phyloP scores from a whole-genome alignment of 2,797 vertebrate genomes.

The Alauda arvensis region DNA sequence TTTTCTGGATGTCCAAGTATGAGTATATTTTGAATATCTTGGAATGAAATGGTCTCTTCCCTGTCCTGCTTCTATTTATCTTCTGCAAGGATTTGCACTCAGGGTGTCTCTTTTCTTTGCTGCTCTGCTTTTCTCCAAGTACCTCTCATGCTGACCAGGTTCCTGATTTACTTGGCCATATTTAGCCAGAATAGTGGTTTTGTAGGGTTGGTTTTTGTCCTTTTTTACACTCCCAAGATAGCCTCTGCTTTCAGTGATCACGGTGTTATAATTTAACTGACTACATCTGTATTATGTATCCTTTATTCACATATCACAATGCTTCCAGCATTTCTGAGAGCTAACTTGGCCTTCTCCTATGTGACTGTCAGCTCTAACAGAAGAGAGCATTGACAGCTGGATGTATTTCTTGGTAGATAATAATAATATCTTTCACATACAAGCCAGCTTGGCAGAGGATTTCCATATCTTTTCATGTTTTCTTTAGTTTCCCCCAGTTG shows the following conservation, averaged over 20 bases:
- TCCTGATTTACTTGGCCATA: background rate
- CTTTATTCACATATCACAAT: background rate
- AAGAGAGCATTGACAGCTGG: background rate
- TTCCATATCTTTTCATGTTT: slow-evolving; percentile 31
- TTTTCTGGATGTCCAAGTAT: background rate
- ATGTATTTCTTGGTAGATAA: slow-evolving; percentile 4
- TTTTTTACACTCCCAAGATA: background rate
- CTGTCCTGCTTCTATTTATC: background rate
- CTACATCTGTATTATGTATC: background rate
- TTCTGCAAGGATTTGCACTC: background rate
- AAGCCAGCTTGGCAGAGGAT: background rate
- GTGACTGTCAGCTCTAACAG: background rate
- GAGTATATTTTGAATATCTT: background rate
- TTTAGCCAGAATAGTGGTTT: background rate
- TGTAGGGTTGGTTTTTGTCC: background rate
- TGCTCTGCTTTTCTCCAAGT: background rate
- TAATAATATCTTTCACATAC: background rate
- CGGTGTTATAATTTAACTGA: background rate
- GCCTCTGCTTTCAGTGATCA: background rate
- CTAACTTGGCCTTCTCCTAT: background rate
- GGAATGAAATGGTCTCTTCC: background rate
- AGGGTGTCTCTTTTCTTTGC: background rate
- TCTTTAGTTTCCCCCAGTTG: slow-evolving; percentile 1
- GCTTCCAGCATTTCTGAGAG: background rate
- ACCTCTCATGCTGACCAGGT: background rate